A percentile compares a stretch with the other conserved stretches of the same genome.
Evolutionary conservation across 2,797 vertebrate genomes (phyloP).

Genomic region (Acipenser oxyrinchus): DNA sequence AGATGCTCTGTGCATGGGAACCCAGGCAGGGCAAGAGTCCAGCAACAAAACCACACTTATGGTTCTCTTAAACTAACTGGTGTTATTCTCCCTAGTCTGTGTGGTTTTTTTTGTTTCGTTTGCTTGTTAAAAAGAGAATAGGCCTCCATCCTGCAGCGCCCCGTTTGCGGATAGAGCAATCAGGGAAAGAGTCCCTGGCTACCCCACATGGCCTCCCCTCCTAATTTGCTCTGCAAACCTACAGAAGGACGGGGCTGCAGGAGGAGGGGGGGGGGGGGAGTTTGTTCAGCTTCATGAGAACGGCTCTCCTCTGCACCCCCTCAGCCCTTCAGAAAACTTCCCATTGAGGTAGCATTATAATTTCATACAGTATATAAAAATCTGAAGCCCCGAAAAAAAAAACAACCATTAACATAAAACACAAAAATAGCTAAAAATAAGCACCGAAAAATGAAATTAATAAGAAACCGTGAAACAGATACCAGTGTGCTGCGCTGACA

Average conservation of each 20-base stretch:
- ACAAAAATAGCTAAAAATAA: too few relatives aligned
- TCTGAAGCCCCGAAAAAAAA: too few relatives aligned
- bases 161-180: not conserved
- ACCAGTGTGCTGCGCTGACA: too few relatives aligned
- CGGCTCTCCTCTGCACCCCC: not conserved
- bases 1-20: constrained; percentile 4
- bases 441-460: too few relatives aligned
- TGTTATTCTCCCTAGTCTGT: constrained; percentile 7
- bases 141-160: not conserved
- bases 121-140: not conserved
- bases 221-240: constrained; percentile 22
- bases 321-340: not conserved
- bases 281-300: not conserved
- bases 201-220: constrained; percentile 28
- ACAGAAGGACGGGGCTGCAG: not conserved
- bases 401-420: too few relatives aligned
- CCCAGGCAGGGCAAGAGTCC: constrained; percentile 12
- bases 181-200: constrained; percentile 1
- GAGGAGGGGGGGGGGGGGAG: constrained; percentile 16
- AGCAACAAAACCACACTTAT: constrained; percentile 20
- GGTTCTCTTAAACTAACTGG: constrained; percentile 15
- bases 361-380: too few relatives aligned
- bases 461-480: too few relatives aligned
- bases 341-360: too few relatives aligned
- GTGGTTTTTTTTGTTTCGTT: not conserved